Evolutionary conservation across 92 coral and sea anemone species (phyloP), one percentile per base, ranked within the genome.

Genomic region (Pocillopora grandis): DNA sequence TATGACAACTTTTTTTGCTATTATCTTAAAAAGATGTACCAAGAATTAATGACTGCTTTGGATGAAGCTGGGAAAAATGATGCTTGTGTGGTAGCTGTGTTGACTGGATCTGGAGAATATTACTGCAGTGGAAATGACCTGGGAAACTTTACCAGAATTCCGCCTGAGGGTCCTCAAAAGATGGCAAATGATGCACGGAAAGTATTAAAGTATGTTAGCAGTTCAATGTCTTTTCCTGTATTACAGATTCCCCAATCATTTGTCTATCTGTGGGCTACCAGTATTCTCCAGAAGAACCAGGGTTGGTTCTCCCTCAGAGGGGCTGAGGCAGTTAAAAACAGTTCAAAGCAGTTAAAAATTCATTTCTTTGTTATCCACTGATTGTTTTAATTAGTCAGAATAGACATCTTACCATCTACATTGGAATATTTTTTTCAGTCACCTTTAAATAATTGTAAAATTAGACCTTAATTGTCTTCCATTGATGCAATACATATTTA

Each of bases 51-150:
- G 71, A 77, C 70, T 62, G 99, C 99, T 20, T 88, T 96, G 1
- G 93, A 90, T 31, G 95, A 94, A 71, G 99, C 93, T 18, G 99
- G 92, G 14, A 88, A 94, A 59, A 88, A 94, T 78, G 90, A 94
- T 67, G 91, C 94, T 17, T 89, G 93, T 78, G 92, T 87, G 14
- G 92, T 94, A 63, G 91, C 99, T 48, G 81, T 96, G 89, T 86
- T 96, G 48, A 96, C 99, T 20, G 99, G 99, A 0, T 89, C 99
- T 66, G 99, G 99, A 0, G 92, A 94, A 78, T 96, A 92, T 66
- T 96, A 94, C 80, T 92, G 96, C 83, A 96, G 99, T 81, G 99
- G 99, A 10, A 96, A 96, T 81, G 99, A 96, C 75, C 87, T 96
- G 68, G 89, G 94, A 37, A 96, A 96, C 80, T 96, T 96, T 76